These are phyloP conservation scores for Enoplosus armatus DNA, from an alignment of 2,797 vertebrate genomes.

Conservation along the genomic window DNA sequence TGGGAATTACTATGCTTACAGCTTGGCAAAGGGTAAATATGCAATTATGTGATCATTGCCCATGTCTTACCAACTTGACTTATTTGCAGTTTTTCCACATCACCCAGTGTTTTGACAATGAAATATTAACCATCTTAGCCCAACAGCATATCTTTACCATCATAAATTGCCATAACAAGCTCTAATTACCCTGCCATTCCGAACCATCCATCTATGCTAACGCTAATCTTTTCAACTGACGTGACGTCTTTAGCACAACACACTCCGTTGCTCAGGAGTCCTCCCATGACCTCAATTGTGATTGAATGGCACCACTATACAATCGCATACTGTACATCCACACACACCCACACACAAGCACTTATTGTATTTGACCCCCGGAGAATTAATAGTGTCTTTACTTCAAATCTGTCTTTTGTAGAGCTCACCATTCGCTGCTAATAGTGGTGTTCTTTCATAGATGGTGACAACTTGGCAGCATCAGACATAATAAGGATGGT, in stretches of 20 bases:
- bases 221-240: constrained; percentile 36
- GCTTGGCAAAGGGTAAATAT: neutral
- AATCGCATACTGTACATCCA: constrained; percentile 15
- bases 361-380: constrained; percentile 55
- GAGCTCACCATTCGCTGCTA: constrained; percentile 75
- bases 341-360: constrained; percentile 1
- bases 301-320: constrained; percentile 52
- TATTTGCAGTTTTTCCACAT: constrained; percentile 5
- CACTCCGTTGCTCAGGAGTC: constrained; percentile 15
- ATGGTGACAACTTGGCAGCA: constrained; percentile 74
- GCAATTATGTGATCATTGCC: neutral
- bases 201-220: constrained; percentile 37
- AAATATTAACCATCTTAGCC: constrained; percentile 24
- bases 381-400: constrained; percentile 62
- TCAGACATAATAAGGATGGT: constrained; percentile 67
- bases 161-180: constrained; percentile 53
- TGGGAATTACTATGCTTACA: constrained; percentile 2
- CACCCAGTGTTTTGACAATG: constrained; percentile 28
- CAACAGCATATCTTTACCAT: constrained; percentile 9
- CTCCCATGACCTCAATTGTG: constrained; percentile 54
- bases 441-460: constrained; percentile 76
- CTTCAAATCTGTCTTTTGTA: constrained; percentile 61
- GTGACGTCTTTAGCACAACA: constrained; percentile 25
- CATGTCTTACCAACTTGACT: neutral
- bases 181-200: constrained; percentile 48